Conservation (phyloP, 2,113 vertebrate species). For the Leucoraja erinaceus region DNA sequence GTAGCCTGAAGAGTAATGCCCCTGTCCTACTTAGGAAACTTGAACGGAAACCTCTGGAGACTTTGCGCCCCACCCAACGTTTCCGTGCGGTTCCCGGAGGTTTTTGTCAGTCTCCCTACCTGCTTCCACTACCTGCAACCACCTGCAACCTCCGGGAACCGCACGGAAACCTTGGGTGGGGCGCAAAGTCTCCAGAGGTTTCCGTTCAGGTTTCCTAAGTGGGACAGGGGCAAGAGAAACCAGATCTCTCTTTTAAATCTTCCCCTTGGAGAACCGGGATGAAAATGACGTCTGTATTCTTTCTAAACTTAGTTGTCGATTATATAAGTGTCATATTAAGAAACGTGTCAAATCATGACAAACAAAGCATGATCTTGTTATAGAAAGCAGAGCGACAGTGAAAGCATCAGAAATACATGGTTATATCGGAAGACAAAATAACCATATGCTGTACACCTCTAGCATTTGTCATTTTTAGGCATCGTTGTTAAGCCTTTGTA, state of each 20-base stretch:
- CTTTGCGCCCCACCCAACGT: too few species aligned
- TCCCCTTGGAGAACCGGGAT: not conserved
- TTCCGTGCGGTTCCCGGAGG: too few species aligned
- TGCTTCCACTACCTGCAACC: too few species aligned
- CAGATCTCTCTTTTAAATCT: not conserved
- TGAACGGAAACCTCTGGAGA: too few species aligned
- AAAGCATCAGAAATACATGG: not conserved
- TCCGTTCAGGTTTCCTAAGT: too few species aligned
- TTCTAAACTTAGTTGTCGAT: not conserved
- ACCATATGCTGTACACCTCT: not conserved
- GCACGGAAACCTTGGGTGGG: too few species aligned
- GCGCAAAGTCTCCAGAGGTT: too few species aligned
- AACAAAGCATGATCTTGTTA: not conserved
- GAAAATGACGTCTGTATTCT: not conserved
- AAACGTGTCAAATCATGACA: not conserved
- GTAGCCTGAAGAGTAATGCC: not conserved
- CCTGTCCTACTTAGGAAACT: too few species aligned
- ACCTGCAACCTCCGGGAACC: too few species aligned
- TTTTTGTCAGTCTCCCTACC: too few species aligned
- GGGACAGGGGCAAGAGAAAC: too few species aligned
- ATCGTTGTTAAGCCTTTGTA: not conserved
- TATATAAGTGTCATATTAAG: not conserved
- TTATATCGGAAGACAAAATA: not conserved
- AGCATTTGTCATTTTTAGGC: not conserved
- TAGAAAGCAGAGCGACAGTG: not conserved